Base-by-base conservation (phyloP, 2,113 vertebrate species). In the Vulpes lagopus region DNA sequence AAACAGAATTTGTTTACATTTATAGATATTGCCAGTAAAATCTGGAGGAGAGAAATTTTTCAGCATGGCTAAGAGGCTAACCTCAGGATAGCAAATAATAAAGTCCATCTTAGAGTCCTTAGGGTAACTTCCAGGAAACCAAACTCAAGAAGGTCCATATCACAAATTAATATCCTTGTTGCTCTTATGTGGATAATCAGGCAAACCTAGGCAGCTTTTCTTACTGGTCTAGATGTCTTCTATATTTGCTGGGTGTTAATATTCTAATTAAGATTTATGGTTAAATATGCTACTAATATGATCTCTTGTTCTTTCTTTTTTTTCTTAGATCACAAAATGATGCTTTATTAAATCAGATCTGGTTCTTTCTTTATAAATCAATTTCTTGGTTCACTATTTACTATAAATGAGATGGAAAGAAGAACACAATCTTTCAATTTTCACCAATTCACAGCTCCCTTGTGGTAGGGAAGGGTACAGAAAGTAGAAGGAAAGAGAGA, bases 281-380 rank as follows among this genome's bases (percentile, higher is more conserved):
- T 51, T 32, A 49, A 73, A 85, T 82, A 89, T 43, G 3, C 25
- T 78, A 49, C 60, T 35, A 78, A 27, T 64, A 22, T 49, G 22
- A 7, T 88, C 43, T 53, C 76, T 85, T 32, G 19, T 60, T 92
- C 11, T 76, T 71, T 91, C 23, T 59, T 88, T 74, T 69, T 76
- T 35, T 74, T 69, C 64, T 35, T 11, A 32, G 71, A 19, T 67
- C 27, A 86, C 67, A 55, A 55, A 38, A n/a, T 67, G 19, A 25
- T 93, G 57, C 53, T 43, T 57, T 32, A 57, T 86, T 93, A 78
- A n/a, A 86, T 35, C 38, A 0, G 8, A 51, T 27, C 65, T 90
- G 38, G 35, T 62, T 84, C 62, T 81, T 82, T 91, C 55, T 89
- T 93, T 73, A 38, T 35, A 90, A 94, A 88, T 85, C 30, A 81